Percentiles rank a stretch among this genome's conserved stretches.
Conservation (phyloP, 2,888 invertebrate genomes). For the Drosophila lutescens region DNA sequence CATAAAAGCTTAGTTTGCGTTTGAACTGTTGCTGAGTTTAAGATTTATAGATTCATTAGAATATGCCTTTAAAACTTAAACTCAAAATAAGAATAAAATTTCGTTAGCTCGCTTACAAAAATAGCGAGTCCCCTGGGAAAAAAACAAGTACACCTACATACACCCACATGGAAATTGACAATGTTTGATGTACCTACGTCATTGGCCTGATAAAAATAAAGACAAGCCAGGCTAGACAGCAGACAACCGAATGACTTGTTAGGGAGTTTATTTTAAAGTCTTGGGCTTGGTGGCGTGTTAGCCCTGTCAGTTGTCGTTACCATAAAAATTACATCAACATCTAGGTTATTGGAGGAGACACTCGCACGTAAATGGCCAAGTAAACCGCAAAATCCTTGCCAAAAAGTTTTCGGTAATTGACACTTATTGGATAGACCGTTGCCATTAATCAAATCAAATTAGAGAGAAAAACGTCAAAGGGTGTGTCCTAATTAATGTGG, state of each 20-base stretch:
- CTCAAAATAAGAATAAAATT: slow-evolving; percentile 4
- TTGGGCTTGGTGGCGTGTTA: slow-evolving; percentile 10
- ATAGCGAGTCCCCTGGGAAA: slow-evolving; percentile 22
- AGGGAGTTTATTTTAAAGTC: slow-evolving; percentile 37
- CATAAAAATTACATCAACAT: slow-evolving; percentile 24
- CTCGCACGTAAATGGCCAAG: slow-evolving; percentile 42
- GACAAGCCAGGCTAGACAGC: neutral
- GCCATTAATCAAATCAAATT: slow-evolving; percentile 42
- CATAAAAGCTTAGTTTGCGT: too few species aligned
- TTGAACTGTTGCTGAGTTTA: too few species aligned
- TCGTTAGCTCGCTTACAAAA: slow-evolving; percentile 13
- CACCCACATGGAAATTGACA: neutral
- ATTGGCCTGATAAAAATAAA: slow-evolving; percentile 5
- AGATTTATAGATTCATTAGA: too few species aligned
- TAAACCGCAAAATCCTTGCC: slow-evolving; percentile 30
- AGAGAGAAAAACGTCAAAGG: neutral
- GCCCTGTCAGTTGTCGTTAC: slow-evolving; percentile 63
- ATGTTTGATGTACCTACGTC: slow-evolving; percentile 2
- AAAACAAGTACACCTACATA: slow-evolving; percentile 3
- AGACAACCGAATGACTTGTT: slow-evolving; percentile 10
- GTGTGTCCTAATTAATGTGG: slow-evolving; percentile 13
- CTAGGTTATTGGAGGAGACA: slow-evolving; percentile 25
- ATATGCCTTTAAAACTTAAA: too few species aligned
- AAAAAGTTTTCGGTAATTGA: slow-evolving; percentile 39
- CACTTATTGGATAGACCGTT: slow-evolving; percentile 43